phyloP scores from a whole-genome alignment of 2,113 vertebrate species.

The Eidolon helvum region DNA sequence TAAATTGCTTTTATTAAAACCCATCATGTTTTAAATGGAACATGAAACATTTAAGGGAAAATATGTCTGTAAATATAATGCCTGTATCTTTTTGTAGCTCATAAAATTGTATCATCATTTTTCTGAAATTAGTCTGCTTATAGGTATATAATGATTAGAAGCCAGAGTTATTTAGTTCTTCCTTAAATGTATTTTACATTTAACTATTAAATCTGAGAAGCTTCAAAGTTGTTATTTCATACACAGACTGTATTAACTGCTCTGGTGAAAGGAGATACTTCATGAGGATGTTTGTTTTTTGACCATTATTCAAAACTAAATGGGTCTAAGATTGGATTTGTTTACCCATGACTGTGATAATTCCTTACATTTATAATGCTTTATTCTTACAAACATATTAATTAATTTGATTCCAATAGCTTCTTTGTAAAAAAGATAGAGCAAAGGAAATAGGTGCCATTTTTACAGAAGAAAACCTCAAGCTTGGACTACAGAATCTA shows the following conservation, averaged over 20 bases:
- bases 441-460: not conserved
- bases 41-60: not conserved
- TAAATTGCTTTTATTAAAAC: not conserved
- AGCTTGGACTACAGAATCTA: not conserved
- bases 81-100: not conserved
- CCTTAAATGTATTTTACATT: not conserved
- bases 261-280: not conserved
- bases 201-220: not conserved
- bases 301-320: not conserved
- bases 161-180: not conserved
- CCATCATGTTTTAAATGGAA: not conserved
- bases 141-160: constrained; percentile 3
- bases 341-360: not conserved
- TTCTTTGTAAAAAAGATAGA: not conserved
- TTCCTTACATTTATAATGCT: not conserved
- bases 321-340: not conserved
- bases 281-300: not conserved
- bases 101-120: not conserved
- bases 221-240: not conserved
- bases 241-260: not conserved
- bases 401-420: not conserved
- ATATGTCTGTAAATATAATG: not conserved
- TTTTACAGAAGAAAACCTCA: not conserved
- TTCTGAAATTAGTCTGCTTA: not conserved
- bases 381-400: not conserved